These are phyloP conservation scores for Phortica variegata DNA, from an alignment of 1,140 invertebrate genomes.

Conservation along the genomic window DNA sequence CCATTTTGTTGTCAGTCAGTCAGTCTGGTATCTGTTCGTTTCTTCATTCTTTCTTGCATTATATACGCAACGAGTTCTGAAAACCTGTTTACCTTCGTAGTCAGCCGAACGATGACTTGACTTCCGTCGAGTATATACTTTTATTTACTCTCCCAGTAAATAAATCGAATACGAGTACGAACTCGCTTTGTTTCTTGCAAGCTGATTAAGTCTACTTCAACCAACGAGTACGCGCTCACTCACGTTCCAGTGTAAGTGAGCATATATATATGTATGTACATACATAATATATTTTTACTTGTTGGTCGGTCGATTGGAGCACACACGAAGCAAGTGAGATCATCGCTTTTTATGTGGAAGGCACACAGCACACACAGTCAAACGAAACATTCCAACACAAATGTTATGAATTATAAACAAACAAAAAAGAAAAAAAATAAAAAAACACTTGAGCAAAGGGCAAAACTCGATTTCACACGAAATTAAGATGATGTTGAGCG, in stretches of 20 bases:
- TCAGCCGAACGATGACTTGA: no score
- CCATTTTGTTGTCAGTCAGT: conserved; percentile 32
- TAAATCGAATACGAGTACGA: no score
- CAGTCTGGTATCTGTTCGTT: conserved; percentile 1
- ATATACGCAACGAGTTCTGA: no score
- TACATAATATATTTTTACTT: conserved; percentile 27
- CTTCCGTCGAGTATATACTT: no score
- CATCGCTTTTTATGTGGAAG: conserved; percentile 48
- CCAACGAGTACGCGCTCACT: conserved; percentile 2
- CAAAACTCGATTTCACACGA: conserved; percentile 48
- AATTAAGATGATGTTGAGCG: conserved; percentile 44
- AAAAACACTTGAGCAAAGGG: no score
- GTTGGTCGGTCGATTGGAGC: conserved; percentile 30
- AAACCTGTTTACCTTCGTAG: no score
- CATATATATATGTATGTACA: conserved; percentile 24
- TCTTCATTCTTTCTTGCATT: conserved; percentile 3
- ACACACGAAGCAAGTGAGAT: conserved; percentile 32
- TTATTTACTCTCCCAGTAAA: no score
- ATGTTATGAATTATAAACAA: conserved; percentile 16
- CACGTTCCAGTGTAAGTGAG: conserved; percentile 3
- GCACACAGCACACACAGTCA: conserved; percentile 8
- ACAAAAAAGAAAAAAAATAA: no score
- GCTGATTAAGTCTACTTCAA: conserved; percentile 52
- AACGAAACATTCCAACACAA: conserved; percentile 1
- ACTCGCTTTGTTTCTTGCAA: no score